Evolutionary conservation across 2,888 invertebrate genomes (phyloP), one percentile per base, ranked within the genome.

Genomic region (Entomobrya multifasciata): DNA sequence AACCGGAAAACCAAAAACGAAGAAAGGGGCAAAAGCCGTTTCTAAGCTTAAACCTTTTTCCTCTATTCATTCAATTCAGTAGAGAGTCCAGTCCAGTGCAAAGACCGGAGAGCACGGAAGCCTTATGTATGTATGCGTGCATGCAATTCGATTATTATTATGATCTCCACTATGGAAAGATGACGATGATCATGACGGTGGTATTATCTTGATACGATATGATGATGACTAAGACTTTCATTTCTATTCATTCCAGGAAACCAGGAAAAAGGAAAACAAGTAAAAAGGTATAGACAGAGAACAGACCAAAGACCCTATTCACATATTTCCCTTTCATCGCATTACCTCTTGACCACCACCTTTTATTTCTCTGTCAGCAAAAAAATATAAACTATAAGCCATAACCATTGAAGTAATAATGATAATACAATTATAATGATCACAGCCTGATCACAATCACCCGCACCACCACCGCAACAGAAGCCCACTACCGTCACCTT

Each of bases 1-100:
- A 65, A 65, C 65, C 65, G 65, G 60, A 60, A 60, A 60, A 60
- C 60, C 60, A 60, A 60, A 27, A n/a, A 60, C 13, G 60, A 57
- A 22, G 60, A 60, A 60, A 65, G 41, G 65, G 36, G 36, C 36
- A 36, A 36, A 36, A 36, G 36, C 36, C 36, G 4, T 36, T 36
- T 36, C 5, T 36, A 36, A 36, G 36, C 36, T 8, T 36, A 36
- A 36, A 36, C 36, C 36, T 36, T 36, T 36, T 8, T 8, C 8
- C 36, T 36, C 36, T 36, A 36, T 4, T 36, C n/a, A 36, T 36
- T 36, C 36, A 36, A 6, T 36, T 8, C 36, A 36, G 36, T 8
- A 4, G 36, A 36, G 36, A 36, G 41, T n/a, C 1, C 6, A 11
- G 0, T 52, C 6, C 52, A 52, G 17, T n/a, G 52, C 6, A 65